Evolutionary conservation across 2,113 vertebrate species (phyloP), one percentile per base, ranked within the genome.

Genomic region (Lanius collurio): DNA sequence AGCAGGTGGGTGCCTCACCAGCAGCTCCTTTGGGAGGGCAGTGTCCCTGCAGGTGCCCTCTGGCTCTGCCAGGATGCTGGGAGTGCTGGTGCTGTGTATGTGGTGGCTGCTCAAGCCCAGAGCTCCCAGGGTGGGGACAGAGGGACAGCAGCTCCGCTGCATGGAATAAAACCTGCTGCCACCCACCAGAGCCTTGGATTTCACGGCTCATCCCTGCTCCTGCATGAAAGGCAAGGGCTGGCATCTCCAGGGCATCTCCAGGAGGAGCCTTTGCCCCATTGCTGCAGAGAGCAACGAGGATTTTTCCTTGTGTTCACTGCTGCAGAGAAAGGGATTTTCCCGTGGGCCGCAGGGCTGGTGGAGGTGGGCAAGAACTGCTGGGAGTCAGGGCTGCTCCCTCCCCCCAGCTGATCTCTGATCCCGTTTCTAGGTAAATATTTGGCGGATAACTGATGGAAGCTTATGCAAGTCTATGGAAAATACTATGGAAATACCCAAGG

Each of bases 381-480:
- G 50, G 79, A 69, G 41, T 6, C 0, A 4, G 83, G 67, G 49
- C 62, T 73, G 63, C 76, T 83, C 59, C 69, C 31, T 70, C 37
- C 35, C 76, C 15, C 0, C 60, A 20, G 80, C 81, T 96, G 64
- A 94, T 60, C 68, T 94, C 65, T 91, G 56, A 44, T 97, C 96
- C 97, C 93, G 1, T 98, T 98, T 97, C 46, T 93, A 99, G 99
- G 99, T 97, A 99, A 99, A 98, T 99, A 99, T 97, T 98, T 99
- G 98, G 99, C 99, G 3, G 99, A 99, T 97, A 99, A 99, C 97
- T 99, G 98, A 98, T 77, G 92, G 97, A 97, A 95, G 89, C 80
- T 92, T 94, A 90, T 92, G 85, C 96, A 96, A 98, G 93, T 55
- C 97, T 73, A 6, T 95, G 95, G 94, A 97, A 91, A 95, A 96